phyloP scores from a whole-genome alignment of 2,888 invertebrate genomes.

The Pyrgus malvae region DNA sequence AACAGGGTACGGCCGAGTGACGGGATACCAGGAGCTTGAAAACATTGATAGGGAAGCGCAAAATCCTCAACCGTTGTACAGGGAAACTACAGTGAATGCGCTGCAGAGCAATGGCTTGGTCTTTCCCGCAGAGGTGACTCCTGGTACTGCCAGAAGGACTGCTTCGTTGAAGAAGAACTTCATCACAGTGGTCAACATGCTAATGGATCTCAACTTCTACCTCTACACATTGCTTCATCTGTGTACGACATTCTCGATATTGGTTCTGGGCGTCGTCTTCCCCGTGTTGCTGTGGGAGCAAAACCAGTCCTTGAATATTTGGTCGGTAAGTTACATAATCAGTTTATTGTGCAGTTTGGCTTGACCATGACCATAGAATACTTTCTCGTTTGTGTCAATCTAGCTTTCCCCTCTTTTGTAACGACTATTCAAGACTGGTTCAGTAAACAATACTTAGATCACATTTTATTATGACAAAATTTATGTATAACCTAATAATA shows the following conservation, averaged over 20 bases:
- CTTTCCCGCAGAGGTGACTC: slow-evolving; percentile 61
- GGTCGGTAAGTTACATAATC: slow-evolving; percentile 56
- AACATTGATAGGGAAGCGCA: slow-evolving; percentile 62
- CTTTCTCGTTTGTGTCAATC: background rate
- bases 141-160: slow-evolving; percentile 68
- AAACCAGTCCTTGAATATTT: slow-evolving; percentile 64
- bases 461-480: too few species aligned
- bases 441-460: too few species aligned
- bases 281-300: slow-evolving; percentile 77
- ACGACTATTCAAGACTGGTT: too few species aligned
- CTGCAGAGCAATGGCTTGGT: slow-evolving; percentile 50
- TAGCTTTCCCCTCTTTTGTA: background rate
- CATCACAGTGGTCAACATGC: slow-evolving; percentile 66
- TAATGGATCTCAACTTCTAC: slow-evolving; percentile 77
- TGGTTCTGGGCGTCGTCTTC: slow-evolving; percentile 76
- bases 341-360: background rate
- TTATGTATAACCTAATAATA: too few species aligned
- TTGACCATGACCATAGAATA: background rate
- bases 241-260: slow-evolving; percentile 76
- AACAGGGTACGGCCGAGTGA: slow-evolving; percentile 49
- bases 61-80: slow-evolving; percentile 77
- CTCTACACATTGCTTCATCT: slow-evolving; percentile 77
- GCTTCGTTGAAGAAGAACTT: slow-evolving; percentile 70
- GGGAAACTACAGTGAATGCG: slow-evolving; percentile 78
- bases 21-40: slow-evolving; percentile 67